Percentiles rank a stretch among this genome's conserved stretches.
phyloP scores from a whole-genome alignment of 2,888 invertebrate species.

The Drosophila algonquin region DNA sequence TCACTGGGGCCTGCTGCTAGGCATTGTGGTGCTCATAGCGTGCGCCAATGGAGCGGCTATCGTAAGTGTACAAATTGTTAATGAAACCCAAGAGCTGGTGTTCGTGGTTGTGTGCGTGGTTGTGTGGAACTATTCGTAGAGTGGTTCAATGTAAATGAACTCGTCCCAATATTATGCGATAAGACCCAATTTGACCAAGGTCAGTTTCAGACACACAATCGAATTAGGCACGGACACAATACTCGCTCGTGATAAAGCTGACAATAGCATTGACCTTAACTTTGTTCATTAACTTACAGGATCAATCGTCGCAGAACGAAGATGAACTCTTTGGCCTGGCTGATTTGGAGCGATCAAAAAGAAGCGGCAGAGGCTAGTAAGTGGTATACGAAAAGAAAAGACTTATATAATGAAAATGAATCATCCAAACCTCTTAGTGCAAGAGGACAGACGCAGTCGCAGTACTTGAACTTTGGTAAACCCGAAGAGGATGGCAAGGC shows the following conservation, averaged over 20 bases:
- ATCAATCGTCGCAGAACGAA: conserved; percentile 52
- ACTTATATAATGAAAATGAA: background rate
- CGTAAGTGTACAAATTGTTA: conserved; percentile 73
- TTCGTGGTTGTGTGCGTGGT: background rate
- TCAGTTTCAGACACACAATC: conserved; percentile 60
- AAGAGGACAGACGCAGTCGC: conserved; percentile 92
- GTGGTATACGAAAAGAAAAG: conserved; percentile 42
- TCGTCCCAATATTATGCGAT: conserved; percentile 56
- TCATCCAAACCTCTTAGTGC: conserved; percentile 57
- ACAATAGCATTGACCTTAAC: conserved; percentile 67
- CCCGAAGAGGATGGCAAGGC: conserved; percentile 89
- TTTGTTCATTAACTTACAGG: conserved; percentile 39
- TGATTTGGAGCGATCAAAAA: conserved; percentile 72
- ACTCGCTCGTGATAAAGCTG: conserved; percentile 48
- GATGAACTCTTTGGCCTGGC: conserved; percentile 44
- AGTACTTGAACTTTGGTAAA: conserved; percentile 90
- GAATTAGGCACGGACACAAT: conserved; percentile 19
- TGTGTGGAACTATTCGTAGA: conserved; percentile 18
- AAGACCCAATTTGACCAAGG: conserved; percentile 69
- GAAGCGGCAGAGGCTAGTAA: conserved; percentile 82
- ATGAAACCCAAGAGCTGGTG: conserved; percentile 43
- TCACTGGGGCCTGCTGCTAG: conserved; percentile 80
- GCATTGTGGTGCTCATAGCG: conserved; percentile 71
- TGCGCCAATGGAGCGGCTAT: conserved; percentile 79
- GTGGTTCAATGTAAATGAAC: conserved; percentile 64